A percentile compares a stretch with the other conserved stretches of the same genome.
phyloP scores from a whole-genome alignment of 2,888 invertebrate species.

The Cyclophora punctaria region DNA sequence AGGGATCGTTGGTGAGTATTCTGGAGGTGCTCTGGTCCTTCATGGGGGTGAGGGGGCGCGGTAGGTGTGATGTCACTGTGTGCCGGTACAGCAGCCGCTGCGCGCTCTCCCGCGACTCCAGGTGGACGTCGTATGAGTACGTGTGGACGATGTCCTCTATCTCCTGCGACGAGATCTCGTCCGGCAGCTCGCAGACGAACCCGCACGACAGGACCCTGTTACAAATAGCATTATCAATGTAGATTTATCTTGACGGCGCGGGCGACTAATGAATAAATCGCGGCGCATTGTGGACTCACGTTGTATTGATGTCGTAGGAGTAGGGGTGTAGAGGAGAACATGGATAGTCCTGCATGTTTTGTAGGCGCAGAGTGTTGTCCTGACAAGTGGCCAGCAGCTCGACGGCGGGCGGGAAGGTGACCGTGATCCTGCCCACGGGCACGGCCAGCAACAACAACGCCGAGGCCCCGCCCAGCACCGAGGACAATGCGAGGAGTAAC shows the following conservation, averaged over 20 bases:
- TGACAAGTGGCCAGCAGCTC: conserved; percentile 76
- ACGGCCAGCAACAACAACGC: conserved; percentile 80
- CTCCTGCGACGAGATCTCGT: conserved; percentile 56
- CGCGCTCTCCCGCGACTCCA: conserved; percentile 50
- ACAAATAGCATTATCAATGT: conserved; percentile 2
- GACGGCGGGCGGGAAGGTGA: conserved; percentile 77
- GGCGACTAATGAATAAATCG: neutral
- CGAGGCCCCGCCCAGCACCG: conserved; percentile 79
- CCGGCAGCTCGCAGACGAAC: conserved; percentile 71
- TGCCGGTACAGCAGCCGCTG: conserved; percentile 59
- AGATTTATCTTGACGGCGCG: neutral
- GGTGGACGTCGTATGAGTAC: conserved; percentile 71
- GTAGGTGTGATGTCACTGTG: conserved; percentile 44
- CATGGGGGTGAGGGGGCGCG: conserved; percentile 41
- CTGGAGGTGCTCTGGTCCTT: conserved; percentile 71
- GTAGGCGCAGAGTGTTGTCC: conserved; percentile 41
- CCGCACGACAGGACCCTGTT: conserved; percentile 73
- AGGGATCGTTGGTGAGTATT: conserved; percentile 72
- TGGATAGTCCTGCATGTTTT: conserved; percentile 61
- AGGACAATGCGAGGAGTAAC: conserved; percentile 80
- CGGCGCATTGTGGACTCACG: conserved; percentile 37
- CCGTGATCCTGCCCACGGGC: conserved; percentile 80
- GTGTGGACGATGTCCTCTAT: conserved; percentile 61
- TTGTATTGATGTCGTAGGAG: conserved; percentile 62
- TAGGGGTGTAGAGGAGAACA: conserved; percentile 65